Evolutionary conservation across 2,113 vertebrate species (phyloP), one percentile per base, ranked within the genome.

Genomic region (Ailurus styani): DNA sequence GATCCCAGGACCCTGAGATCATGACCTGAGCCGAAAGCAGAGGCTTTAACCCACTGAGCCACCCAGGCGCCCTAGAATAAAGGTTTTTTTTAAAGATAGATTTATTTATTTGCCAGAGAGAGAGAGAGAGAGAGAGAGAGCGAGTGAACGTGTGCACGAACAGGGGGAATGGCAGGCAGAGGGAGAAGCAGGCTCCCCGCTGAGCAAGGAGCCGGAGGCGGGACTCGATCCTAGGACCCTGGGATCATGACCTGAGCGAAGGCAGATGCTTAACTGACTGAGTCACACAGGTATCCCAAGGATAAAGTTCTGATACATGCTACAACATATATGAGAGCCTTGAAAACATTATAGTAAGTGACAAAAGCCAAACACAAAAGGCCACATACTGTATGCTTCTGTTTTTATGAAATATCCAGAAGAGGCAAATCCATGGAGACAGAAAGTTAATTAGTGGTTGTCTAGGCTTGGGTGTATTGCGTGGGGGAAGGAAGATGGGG

Each of bases 91-190:
- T 10, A 54, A 60, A 10, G 23, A 57, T 57, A 57, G 55, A 29
- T 29, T 62, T 62, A 62, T 64, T 64, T 31, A 64, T 34, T 31
- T 34, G 62, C 34, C 29, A 15, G 6, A 64, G 29, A 64, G 60
- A 64, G 20, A 23, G 55, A 57, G 27, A 64, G 60, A 31, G 21
- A 11, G 9, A 4, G 29, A 7, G 6, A 2, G 14, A 1, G 12
- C 27, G 29, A 7, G 6, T 1, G 14, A 1, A 5, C 27, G 2
- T 1, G 8, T 12, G 6, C 29, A 64, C 14, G 6, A 64, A 64
- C 62, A 12, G 29, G 29, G 29, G 14, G 6, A 34, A 14, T 15
- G 6, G 62, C 62, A 64, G 62, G 62, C 29, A 64, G 29, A 64
- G 62, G 29, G 62, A 17, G 62, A 64, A 64, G 62, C 29, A 7